Conservation (phyloP, 2,113 vertebrate genomes). For the Mystacornis crossleyi region DNA sequence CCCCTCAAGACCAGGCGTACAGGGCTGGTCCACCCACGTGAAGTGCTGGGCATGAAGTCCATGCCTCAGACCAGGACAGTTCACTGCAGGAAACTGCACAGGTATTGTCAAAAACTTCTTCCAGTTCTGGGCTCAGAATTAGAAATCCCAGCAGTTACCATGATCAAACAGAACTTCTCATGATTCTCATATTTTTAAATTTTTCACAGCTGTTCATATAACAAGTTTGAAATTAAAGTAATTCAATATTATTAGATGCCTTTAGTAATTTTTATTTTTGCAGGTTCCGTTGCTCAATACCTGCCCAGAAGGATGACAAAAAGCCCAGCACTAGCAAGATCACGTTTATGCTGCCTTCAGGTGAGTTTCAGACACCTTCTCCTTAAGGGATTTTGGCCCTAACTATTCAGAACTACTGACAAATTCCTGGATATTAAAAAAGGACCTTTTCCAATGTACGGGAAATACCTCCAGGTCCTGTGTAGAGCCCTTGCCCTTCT, state of each 20-base stretch:
- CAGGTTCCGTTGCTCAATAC: slow-evolving; percentile 68
- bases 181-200: neutral
- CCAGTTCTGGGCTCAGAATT: neutral
- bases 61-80: neutral
- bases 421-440: neutral
- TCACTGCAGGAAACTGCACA: neutral
- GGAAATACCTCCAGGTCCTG: neutral
- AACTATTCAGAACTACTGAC: neutral
- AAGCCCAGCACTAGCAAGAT: slow-evolving; percentile 73
- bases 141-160: neutral
- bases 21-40: fast-evolving
- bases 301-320: slow-evolving; percentile 65
- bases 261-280: neutral
- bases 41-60: neutral
- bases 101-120: neutral
- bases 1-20: neutral
- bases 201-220: neutral
- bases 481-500: neutral
- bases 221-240: neutral
- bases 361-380: slow-evolving; percentile 45
- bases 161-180: neutral
- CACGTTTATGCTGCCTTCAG: slow-evolving; percentile 68
- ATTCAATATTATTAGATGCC: neutral
- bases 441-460: neutral
- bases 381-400: neutral